These are phyloP conservation scores for Rhynchonycteris naso DNA, from an alignment of 2,797 vertebrate genomes.

Conservation along the genomic window DNA sequence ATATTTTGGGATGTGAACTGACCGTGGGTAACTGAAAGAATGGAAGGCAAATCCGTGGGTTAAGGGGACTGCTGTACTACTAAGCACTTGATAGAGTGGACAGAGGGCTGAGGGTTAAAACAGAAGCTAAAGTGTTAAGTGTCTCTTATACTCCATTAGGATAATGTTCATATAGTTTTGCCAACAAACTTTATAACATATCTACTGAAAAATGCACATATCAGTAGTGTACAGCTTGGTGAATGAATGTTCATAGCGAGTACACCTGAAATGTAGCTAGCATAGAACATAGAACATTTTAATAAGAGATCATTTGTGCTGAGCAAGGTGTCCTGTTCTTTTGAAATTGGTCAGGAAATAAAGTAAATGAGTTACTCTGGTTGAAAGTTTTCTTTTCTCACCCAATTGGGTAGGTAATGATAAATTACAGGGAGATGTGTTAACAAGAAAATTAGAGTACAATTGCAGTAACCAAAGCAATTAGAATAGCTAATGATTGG, in stretches of 20 bases:
- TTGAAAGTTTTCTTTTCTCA: not conserved
- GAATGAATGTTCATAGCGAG: not conserved
- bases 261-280: not conserved
- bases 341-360: not conserved
- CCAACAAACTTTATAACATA: not conserved
- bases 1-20: not conserved
- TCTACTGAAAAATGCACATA: not conserved
- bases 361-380: not conserved
- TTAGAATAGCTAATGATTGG: not conserved
- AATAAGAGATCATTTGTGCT: not conserved
- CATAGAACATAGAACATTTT: not conserved
- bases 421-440: not conserved
- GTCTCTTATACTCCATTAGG: not conserved
- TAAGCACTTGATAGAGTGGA: not conserved
- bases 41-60: not conserved
- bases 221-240: not conserved
- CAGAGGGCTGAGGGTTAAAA: not conserved
- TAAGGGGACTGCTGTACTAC: not conserved
- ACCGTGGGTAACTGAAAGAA: not conserved
- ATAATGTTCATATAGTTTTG: not conserved
- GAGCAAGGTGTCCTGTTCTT: not conserved
- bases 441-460: conserved; percentile 29
- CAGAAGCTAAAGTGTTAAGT: conserved; percentile 16
- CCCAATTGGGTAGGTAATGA: not conserved
- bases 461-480: not conserved